Evolutionary conservation across 1,140 invertebrate genomes (phyloP), one percentile per base, ranked within the genome.

Genomic region (Coptotermes formosanus): DNA sequence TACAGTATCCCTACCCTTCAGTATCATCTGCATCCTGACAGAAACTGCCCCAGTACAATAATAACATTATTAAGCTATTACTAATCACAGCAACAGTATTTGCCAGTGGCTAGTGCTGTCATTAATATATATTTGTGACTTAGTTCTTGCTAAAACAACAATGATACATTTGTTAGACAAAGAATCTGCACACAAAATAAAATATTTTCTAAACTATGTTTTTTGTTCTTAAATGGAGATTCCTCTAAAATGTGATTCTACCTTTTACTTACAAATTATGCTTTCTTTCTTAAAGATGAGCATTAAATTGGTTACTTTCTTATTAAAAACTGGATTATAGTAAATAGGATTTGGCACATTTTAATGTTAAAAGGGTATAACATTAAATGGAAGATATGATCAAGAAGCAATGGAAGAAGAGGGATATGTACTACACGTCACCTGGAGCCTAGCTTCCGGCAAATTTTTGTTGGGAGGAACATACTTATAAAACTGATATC

Each of bases 71-170:
- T 45, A 86, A 75, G 85, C 86, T 86, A 86, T 84, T 84, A 84
- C 86, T 86, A 86, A 86, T 86, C 86, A 86, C 86, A 86, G 86
- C 86, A 84, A 86, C 86, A 86, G 43, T 86, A 86, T 84, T n/a
- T 55, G 86, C 86, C 86, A 86, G 30, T 84, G 45, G 30, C 64
- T 84, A 86, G 81, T 86, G 85, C 85, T 86, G 85, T 86, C 30
- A 69, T 84, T 69, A 82, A 69, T 81, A 82, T 82, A 86, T 52
- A 86, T 52, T 82, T 82, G 86, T 86, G 52, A 59, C 83, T 84
- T 69, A 75, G 64, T 75, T n/a, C n/a, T 75, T 25, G 25, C 86
- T 86, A 86, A 86, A 86, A 86, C 86, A 86, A 86, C 86, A 86
- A 48, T 85, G 64, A 85, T 85, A 85, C 85, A 85, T 45, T 82